Evolutionary conservation across 2,888 invertebrate genomes (phyloP).

Genomic region (Galeruca laticollis): DNA sequence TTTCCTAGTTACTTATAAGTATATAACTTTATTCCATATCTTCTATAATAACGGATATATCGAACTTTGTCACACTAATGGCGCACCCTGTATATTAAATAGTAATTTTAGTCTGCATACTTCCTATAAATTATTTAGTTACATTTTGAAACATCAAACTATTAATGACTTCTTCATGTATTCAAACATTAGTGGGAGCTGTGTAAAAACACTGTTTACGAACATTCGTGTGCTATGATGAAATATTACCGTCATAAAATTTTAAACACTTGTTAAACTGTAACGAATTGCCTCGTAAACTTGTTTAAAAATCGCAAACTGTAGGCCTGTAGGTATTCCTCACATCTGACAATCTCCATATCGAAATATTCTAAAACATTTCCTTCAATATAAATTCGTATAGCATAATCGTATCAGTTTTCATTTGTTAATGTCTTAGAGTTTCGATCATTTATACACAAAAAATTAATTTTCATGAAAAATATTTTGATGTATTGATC

Average conservation of each 20-base stretch:
- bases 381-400: no score
- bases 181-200: background rate
- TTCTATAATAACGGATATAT: no score
- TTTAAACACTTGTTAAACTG: conserved; percentile 2
- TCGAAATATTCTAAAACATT: background rate
- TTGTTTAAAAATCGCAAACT: background rate
- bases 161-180: background rate
- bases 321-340: background rate
- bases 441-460: no score
- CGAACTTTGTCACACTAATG: no score
- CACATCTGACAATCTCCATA: background rate
- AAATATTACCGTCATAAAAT: background rate
- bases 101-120: background rate
- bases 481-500: no score
- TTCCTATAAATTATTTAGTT: background rate
- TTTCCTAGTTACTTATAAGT: no score
- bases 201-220: conserved; percentile 2
- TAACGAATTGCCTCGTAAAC: background rate
- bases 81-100: no score
- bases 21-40: no score
- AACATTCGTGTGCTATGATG: background rate
- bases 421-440: no score
- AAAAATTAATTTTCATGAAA: no score
- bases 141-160: background rate
- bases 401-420: no score